A percentile compares a stretch with the other conserved stretches of the same genome.
phyloP scores from a whole-genome alignment of 2,797 vertebrate genomes.

The Eulemur mongoz region DNA sequence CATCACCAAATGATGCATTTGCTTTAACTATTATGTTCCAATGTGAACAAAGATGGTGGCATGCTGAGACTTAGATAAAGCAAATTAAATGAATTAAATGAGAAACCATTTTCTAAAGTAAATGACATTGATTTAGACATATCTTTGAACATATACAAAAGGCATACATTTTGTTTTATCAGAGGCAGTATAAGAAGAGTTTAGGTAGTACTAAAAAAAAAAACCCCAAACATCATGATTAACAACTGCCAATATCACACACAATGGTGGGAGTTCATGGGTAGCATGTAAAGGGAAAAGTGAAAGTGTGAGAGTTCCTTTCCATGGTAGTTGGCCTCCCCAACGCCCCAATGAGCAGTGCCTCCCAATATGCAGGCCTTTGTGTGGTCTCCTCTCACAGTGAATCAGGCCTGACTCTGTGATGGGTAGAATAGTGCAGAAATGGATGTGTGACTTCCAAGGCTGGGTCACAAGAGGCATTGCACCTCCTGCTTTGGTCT shows the following conservation, averaged over 20 bases:
- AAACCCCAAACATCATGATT: neutral
- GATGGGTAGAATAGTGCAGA: neutral
- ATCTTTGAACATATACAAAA: neutral
- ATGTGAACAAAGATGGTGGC: neutral
- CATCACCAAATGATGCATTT: neutral
- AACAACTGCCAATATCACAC: neutral
- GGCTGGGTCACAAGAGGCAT: neutral
- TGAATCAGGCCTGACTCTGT: neutral
- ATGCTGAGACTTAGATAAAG: neutral
- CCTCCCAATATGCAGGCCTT: neutral
- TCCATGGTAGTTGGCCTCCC: neutral
- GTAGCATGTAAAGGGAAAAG: neutral
- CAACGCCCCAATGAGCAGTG: neutral
- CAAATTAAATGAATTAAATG: neutral
- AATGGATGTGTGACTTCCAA: neutral
- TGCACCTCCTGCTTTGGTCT: neutral
- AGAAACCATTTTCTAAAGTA: neutral
- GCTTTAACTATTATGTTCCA: neutral
- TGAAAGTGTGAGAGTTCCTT: too few relatives aligned
- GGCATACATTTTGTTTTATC: neutral
- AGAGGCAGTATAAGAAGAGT: neutral
- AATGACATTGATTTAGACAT: neutral
- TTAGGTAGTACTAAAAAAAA: neutral
- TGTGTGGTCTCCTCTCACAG: neutral
- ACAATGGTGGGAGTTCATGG: neutral